These are phyloP conservation scores for Poeciliopsis occidentalis DNA, from an alignment of 2,113 vertebrate species.

Conservation along the genomic window DNA sequence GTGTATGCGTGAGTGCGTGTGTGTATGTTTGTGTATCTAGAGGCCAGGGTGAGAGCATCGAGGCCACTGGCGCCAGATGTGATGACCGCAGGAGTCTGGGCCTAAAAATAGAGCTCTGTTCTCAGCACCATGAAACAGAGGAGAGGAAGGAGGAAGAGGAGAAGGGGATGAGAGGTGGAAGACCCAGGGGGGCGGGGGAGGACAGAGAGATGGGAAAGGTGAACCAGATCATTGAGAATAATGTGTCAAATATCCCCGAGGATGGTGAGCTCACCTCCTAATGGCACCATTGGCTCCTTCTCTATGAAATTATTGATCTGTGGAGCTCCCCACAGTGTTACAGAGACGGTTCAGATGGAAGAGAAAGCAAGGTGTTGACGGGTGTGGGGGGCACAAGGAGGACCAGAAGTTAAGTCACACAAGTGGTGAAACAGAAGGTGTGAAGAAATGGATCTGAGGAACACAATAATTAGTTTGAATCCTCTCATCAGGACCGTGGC, in stretches of 20 bases:
- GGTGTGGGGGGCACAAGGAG: conserved; percentile 1
- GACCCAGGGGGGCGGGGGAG: conserved; percentile 31
- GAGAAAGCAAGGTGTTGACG: neutral
- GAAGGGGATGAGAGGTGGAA: conserved; percentile 33
- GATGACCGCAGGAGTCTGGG: conserved; percentile 80
- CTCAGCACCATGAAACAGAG: conserved; percentile 75
- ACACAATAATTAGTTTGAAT: conserved; percentile 10
- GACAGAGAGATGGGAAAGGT: conserved; percentile 42
- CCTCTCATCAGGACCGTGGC: neutral
- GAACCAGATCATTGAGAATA: conserved; percentile 73
- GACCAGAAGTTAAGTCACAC: conserved; percentile 27
- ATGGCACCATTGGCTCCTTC: conserved; percentile 75
- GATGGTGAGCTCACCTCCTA: conserved; percentile 82
- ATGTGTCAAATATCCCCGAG: conserved; percentile 59
- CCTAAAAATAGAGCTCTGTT: conserved; percentile 84
- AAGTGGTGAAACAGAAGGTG: conserved; percentile 3
- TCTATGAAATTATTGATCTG: conserved; percentile 83
- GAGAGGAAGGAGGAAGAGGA: conserved; percentile 43
- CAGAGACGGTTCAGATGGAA: conserved; percentile 56
- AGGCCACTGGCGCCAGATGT: conserved; percentile 84
- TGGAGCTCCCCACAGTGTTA: conserved; percentile 49
- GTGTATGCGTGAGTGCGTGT: conserved; percentile 5
- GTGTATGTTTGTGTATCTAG: conserved; percentile 68
- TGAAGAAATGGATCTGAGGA: neutral
- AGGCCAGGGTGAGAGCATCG: conserved; percentile 68